Base-by-base conservation (phyloP, 30 jellyfish, hydroid and myxozoan species). In the Rhopilema esculentum region DNA sequence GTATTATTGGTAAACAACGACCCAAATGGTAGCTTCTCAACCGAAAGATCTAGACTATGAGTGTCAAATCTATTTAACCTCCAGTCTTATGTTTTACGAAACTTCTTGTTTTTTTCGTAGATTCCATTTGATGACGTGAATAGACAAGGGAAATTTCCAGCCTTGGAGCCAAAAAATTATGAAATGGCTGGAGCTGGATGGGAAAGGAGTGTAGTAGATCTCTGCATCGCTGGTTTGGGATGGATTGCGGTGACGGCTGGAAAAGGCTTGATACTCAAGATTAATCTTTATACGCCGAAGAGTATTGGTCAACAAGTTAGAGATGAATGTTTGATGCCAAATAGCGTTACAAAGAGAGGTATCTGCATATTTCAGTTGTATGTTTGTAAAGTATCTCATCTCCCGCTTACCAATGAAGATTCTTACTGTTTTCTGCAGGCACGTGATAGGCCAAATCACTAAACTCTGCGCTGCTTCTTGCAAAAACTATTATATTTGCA, bases 231-330 rank as follows among this genome's bases (percentile, higher is more conserved):
- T 75, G 98, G 98, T 29, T 16, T 93, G 17, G 98, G 98, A 40
- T 93, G 98, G 98, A 75, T 93, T 1, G 88, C 96, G 0, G 64
- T 93, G 4, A 87, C 98, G 2, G 95, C 98, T 23, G 98, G 93
- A 20, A 33, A 68, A 18, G 83, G 90, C 27, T 72, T 93, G n/a
- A 48, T 72, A 25, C 82, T 89, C 8, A 67, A 27, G 8, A 31
- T 93, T 23, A 30, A 83, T 32, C 87, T 93, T 23, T 91, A 75
- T 75, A 93, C 98, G n/a, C 98, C 98, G 16, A 77, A 82, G 71
- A 97, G 97, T 6, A 84, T 83, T 27, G 98, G 98, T 22, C 98
- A 93, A 66, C 66, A 69, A 26, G 31, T 83, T 50, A 78, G 97
- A 57, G 77, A 76, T n/a, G 68, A 83, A 1, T 82, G 97, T 26